Percentiles rank a stretch among this genome's conserved stretches.
Conservation (phyloP, 2,888 invertebrate genomes). For the Trachelus tabidus region DNA sequence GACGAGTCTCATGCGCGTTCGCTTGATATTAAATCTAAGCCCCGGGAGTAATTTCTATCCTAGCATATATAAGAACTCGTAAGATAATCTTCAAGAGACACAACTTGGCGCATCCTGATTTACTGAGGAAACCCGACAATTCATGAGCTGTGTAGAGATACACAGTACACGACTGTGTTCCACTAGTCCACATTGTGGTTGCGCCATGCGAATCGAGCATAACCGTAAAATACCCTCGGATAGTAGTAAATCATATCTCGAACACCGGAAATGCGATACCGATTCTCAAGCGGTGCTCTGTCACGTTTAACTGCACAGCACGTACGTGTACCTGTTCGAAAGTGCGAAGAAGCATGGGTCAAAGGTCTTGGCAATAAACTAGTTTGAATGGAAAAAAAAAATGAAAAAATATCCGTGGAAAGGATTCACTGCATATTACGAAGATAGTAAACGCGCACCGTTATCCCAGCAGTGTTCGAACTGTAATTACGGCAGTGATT, state of each 20-base stretch:
- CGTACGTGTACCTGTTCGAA: neutral
- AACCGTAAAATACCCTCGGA: neutral
- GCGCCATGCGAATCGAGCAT: neutral
- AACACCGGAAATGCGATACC: constrained; percentile 3
- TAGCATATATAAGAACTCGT: neutral
- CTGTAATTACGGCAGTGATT: neutral
- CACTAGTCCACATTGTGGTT: constrained; percentile 1
- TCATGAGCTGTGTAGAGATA: neutral
- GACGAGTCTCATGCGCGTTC: neutral
- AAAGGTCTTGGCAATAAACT: neutral
- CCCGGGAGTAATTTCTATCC: neutral
- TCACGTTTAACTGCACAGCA: neutral
- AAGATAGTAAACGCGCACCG: neutral
- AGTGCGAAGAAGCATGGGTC: neutral
- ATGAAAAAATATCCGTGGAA: neutral
- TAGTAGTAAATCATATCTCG: neutral
- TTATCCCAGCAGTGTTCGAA: neutral
- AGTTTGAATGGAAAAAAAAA: neutral
- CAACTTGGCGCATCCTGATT: neutral
- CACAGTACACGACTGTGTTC: neutral
- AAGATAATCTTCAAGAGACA: neutral
- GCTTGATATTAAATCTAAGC: neutral
- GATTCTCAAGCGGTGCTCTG: neutral
- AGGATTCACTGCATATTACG: neutral
- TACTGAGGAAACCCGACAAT: neutral